A percentile compares a stretch with the other conserved stretches of the same genome.
These are phyloP conservation scores for Campopleginae sp. DNA, from an alignment of 2,888 invertebrate species.

Conservation along the genomic window DNA sequence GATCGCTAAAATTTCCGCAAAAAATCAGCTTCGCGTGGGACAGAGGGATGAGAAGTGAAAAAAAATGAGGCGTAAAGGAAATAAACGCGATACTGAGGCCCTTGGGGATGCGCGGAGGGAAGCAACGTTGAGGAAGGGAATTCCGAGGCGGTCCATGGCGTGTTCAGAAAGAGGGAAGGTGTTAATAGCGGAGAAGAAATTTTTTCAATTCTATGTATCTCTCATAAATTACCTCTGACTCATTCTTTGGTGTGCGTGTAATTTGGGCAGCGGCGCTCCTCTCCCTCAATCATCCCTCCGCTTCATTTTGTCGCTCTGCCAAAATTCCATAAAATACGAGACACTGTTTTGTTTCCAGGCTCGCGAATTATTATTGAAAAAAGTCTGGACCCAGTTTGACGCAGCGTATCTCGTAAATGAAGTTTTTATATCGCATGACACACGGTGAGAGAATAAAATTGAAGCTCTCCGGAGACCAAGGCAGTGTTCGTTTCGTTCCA, in stretches of 20 bases:
- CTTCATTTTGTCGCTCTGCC: constrained; percentile 4
- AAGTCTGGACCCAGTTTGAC: background rate
- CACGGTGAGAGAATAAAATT: constrained; percentile 25
- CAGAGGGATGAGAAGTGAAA: background rate
- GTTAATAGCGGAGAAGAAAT: constrained; percentile 6
- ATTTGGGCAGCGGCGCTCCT: background rate
- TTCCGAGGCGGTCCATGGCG: constrained; percentile 8
- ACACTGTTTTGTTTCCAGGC: constrained; percentile 29
- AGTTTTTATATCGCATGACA: constrained; percentile 15
- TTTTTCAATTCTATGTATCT: background rate
- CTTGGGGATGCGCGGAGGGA: background rate
- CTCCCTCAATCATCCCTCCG: background rate
- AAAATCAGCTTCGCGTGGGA: background rate
- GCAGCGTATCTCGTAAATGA: background rate
- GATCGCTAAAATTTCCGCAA: background rate
- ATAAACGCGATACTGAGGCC: background rate
- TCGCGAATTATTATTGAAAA: constrained; percentile 4
- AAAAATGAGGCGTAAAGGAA: background rate
- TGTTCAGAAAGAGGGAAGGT: constrained; percentile 17
- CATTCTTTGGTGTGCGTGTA: background rate
- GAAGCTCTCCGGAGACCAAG: constrained; percentile 26
- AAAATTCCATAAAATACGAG: background rate
- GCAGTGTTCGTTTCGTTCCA: background rate
- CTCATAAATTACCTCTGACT: background rate
- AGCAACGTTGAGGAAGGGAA: constrained; percentile 6